Evolutionary conservation across 2,113 vertebrate species (phyloP).

Genomic region (Cephalopholis sonnerati): DNA sequence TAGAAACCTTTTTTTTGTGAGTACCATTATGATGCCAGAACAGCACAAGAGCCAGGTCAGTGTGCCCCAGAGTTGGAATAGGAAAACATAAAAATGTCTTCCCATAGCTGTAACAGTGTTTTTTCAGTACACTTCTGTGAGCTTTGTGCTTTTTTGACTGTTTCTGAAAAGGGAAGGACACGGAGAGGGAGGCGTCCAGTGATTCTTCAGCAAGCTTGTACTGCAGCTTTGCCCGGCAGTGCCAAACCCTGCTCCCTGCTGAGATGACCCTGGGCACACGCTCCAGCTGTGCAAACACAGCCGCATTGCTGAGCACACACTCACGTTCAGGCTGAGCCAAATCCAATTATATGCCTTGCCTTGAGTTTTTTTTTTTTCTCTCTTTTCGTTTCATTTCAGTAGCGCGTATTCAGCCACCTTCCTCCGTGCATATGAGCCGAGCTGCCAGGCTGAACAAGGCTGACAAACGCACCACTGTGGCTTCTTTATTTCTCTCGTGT

Average conservation of each 20-base stretch:
- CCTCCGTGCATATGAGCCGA: constrained; percentile 30
- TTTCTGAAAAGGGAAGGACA: constrained; percentile 44
- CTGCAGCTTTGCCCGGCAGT: constrained; percentile 64
- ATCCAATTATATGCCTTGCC: constrained; percentile 78
- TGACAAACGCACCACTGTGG: constrained; percentile 63
- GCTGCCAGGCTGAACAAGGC: constrained; percentile 55
- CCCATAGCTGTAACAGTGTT: constrained; percentile 28
- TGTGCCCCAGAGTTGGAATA: background rate
- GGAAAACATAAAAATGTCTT: constrained; percentile 26
- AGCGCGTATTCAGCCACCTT: constrained; percentile 61
- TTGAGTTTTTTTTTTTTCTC: constrained; percentile 49
- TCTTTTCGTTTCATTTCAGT: constrained; percentile 66
- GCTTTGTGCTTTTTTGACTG: constrained; percentile 14
- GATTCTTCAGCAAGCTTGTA: constrained; percentile 55
- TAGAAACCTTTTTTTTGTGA: constrained; percentile 1
- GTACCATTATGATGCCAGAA: background rate
- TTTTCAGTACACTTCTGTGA: constrained; percentile 21
- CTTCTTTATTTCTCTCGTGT: constrained; percentile 35
- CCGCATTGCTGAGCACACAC: constrained; percentile 72
- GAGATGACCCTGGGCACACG: constrained; percentile 75
- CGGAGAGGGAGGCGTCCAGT: constrained; percentile 39
- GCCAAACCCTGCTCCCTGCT: constrained; percentile 77
- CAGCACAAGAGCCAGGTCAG: constrained; percentile 27
- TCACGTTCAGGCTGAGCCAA: constrained; percentile 70
- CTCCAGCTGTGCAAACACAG: constrained; percentile 82